Conservation (phyloP, 2,113 vertebrate genomes). For the Stomatorhinus ivindoensis region DNA sequence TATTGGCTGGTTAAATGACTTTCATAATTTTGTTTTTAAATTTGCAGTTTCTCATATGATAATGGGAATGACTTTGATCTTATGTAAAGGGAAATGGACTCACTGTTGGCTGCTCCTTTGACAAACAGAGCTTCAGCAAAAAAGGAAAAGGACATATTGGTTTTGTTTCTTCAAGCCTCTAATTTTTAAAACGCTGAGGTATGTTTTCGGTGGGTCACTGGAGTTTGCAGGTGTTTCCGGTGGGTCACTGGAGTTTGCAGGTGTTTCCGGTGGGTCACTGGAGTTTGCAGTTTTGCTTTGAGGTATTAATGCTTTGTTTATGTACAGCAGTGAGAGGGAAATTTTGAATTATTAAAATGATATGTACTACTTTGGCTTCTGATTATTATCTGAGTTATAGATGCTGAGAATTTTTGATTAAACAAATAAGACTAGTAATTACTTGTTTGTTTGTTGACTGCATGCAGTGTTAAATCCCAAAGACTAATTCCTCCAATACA, state of each 20-base stretch:
- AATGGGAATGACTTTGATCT: not conserved
- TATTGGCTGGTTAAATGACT: not conserved
- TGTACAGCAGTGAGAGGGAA: not conserved
- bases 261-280: not conserved
- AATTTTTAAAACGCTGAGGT: not conserved
- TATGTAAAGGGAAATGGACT: not conserved
- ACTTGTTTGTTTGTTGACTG: not conserved
- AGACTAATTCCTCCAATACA: not conserved
- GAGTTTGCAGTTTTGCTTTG: not conserved
- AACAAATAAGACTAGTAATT: not conserved
- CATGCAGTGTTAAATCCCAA: not conserved
- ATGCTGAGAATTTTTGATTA: slow-evolving; percentile 1
- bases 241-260: not conserved
- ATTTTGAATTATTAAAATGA: not conserved
- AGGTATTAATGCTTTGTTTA: not conserved
- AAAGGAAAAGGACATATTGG: slow-evolving; percentile 1
- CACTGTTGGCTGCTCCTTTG: not conserved
- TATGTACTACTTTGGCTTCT: not conserved
- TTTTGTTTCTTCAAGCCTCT: not conserved
- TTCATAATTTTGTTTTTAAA: not conserved
- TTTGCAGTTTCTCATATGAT: not conserved
- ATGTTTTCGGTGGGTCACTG: not conserved
- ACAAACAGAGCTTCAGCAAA: not conserved
- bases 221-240: not conserved
- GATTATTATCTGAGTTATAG: slow-evolving; percentile 2